Evolutionary conservation across 2,888 invertebrate genomes (phyloP).

Genomic region (Julus scandinavius): DNA sequence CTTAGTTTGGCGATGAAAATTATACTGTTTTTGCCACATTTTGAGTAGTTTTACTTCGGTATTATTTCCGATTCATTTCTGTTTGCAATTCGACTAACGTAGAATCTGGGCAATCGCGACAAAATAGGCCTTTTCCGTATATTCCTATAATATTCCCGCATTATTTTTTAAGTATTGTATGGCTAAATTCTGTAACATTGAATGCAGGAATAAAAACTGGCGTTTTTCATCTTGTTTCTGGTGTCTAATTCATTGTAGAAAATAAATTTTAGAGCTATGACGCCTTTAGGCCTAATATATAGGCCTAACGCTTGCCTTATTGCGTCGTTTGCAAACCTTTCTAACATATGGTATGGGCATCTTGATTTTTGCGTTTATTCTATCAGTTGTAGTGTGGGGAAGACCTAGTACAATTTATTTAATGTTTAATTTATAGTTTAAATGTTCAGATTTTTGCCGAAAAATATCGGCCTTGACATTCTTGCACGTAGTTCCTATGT

Average conservation of each 20-base stretch:
- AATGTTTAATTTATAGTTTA: not conserved
- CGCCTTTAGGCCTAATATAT: not conserved
- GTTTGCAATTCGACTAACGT: not conserved
- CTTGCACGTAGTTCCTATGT: not conserved
- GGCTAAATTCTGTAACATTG: not conserved
- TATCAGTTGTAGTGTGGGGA: not conserved
- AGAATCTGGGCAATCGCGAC: not conserved
- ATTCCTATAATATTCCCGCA: not conserved
- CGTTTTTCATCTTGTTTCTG: not conserved
- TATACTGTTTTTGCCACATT: not conserved
- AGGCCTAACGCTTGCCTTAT: not conserved
- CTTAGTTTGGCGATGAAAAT: not conserved
- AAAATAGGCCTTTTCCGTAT: conserved; percentile 7
- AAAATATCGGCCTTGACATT: not conserved
- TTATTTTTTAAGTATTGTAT: not conserved
- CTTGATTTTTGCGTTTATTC: not conserved
- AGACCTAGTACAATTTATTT: not conserved
- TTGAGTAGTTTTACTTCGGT: not conserved
- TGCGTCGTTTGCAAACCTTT: not conserved
- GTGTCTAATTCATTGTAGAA: too few relatives aligned
- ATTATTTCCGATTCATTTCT: not conserved
- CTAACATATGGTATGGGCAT: conserved; percentile 13
- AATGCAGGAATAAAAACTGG: too few relatives aligned
- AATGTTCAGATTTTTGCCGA: not conserved
- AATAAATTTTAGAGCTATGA: not conserved